Evolutionary conservation across 2,797 vertebrate genomes (phyloP).

Genomic region (Lagorchestes hirsutus): DNA sequence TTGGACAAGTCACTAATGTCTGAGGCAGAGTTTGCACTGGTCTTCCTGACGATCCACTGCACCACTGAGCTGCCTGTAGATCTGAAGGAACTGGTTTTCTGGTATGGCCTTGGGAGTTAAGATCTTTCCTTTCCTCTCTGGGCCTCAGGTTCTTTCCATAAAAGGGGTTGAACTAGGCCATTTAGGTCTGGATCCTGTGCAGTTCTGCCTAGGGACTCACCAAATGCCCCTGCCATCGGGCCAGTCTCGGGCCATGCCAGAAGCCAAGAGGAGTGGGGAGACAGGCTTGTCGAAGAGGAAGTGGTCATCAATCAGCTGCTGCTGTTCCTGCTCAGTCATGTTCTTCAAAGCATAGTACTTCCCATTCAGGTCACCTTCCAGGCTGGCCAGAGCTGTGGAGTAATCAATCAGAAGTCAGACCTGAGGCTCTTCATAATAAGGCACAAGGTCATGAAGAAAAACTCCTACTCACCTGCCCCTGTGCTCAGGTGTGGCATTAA

Average conservation of each 20-base stretch:
- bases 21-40: neutral
- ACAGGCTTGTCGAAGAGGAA: slow-evolving; percentile 98
- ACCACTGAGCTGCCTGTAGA: no score
- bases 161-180: neutral
- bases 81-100: neutral
- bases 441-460: neutral
- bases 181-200: neutral
- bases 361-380: slow-evolving; percentile 95
- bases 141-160: neutral
- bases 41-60: no score
- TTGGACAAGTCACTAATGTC: neutral
- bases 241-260: slow-evolving; percentile 97
- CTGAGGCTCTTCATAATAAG: neutral
- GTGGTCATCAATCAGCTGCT: slow-evolving; percentile 97
- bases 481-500: no score
- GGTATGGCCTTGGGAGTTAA: neutral
- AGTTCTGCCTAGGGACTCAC: slow-evolving; percentile 83
- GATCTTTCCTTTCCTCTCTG: no score
- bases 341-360: slow-evolving; percentile 95
- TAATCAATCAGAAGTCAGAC: slow-evolving; percentile 17
- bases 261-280: slow-evolving; percentile 95
- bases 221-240: slow-evolving; percentile 96
- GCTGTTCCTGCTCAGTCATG: slow-evolving; percentile 96
- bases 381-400: slow-evolving; percentile 90
- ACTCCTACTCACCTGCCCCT: neutral